Evolutionary conservation across 2,113 vertebrate species (phyloP), one percentile per base, ranked within the genome.

Genomic region (Apodemus sylvaticus): DNA sequence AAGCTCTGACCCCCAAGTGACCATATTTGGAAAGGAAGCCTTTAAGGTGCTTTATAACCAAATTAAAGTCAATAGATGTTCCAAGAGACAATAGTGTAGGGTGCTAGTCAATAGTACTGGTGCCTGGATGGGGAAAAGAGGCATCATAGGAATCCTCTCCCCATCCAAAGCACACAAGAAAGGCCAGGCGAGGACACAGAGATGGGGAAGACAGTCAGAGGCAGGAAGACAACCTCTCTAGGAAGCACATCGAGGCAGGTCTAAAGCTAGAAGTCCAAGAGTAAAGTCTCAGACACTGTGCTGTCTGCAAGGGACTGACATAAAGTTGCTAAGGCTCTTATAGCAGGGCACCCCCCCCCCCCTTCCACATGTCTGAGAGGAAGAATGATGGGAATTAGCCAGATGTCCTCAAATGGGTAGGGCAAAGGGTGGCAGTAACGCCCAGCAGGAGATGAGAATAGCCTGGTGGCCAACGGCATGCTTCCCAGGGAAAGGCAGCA

Each of bases 171-270:
- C 70, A 55, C 60, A 51, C 81, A 91, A 16, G 42, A 81, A 85
- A n/a, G 66, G 3, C 64, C 26, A 22, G 0, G 2, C 1, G 20
- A 88, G 53, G 36, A 55, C 7, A 3, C 3, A 4, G n/a, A 19
- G 4, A 48, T 13, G 82, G 55, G 42, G 66, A 64, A 29, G 58
- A 51, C 17, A 1, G 68, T 64, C n/a, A 17, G n/a, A 82, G 17
- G 12, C 68, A 68, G 66, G 7, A 79, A 74, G 91, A 82, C 5
- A 89, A 16, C 51, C 42, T 70, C 45, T 77, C 42, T 34, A 19
- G 87, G 60, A 89, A 66, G 45, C 76, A 39, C 29, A 62, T 58
- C 5, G 53, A 5, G 5, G 0, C 79, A n/a, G 36, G 36, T 26
- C n/a, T 39, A n/a, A 60, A 29, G 55, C 55, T 83, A 62, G 12